These are phyloP conservation scores for Trissolcus brochymenae DNA, from an alignment of 2,888 invertebrate species.

Conservation along the genomic window DNA sequence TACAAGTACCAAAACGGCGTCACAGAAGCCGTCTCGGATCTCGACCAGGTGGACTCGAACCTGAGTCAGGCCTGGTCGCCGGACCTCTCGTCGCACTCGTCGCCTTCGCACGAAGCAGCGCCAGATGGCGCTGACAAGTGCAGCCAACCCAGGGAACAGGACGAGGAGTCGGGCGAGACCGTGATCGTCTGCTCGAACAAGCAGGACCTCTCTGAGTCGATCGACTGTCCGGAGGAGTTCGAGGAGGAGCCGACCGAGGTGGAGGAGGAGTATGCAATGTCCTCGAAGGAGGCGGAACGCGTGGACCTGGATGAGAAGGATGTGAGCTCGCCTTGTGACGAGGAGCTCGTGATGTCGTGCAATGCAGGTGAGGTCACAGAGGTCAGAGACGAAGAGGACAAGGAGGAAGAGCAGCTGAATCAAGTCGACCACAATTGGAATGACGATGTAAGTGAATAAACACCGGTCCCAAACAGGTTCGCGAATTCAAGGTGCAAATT, in stretches of 20 bases:
- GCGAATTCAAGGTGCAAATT: conserved; percentile 21
- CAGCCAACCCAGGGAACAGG: conserved; percentile 37
- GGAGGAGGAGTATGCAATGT: conserved; percentile 28
- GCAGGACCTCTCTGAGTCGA: conserved; percentile 41
- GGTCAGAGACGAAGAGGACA: conserved; percentile 7
- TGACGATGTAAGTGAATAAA: conserved; percentile 72
- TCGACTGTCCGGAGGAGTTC: conserved; percentile 43
- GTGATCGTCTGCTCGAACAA: conserved; percentile 44
- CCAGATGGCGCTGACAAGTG: conserved; percentile 29
- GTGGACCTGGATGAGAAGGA: conserved; percentile 61
- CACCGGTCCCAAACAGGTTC: conserved; percentile 25
- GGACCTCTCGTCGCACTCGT: conserved; percentile 44
- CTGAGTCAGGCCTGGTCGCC: conserved; percentile 49
- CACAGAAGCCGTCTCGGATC: not conserved
- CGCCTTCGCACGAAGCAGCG: conserved; percentile 38
- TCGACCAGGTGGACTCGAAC: conserved; percentile 18
- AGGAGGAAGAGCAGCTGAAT: conserved; percentile 37
- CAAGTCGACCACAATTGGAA: conserved; percentile 68
- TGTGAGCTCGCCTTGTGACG: conserved; percentile 50
- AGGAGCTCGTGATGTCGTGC: conserved; percentile 8
- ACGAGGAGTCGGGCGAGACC: conserved; percentile 48
- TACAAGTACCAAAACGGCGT: conserved; percentile 66
- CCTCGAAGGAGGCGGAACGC: conserved; percentile 58
- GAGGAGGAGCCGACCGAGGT: conserved; percentile 43
- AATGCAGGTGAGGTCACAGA: not conserved